Percentiles rank a stretch among this genome's conserved stretches.
Evolutionary conservation across 2,797 vertebrate genomes (phyloP).

Genomic region (Platyrinchus mystaceus): DNA sequence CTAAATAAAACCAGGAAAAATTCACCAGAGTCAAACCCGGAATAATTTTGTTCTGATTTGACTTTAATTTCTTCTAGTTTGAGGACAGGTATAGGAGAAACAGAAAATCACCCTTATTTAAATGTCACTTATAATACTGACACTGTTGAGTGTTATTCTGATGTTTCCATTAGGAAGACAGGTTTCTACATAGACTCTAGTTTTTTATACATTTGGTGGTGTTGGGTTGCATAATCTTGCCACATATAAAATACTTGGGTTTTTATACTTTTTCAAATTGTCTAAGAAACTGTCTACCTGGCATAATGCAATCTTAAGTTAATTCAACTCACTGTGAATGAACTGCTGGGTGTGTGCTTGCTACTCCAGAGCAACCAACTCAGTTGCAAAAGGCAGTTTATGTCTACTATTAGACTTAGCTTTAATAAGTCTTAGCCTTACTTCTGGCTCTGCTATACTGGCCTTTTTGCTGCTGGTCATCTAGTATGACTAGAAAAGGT

Average conservation of each 20-base stretch:
- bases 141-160: neutral
- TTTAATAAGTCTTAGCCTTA: neutral
- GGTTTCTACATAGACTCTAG: neutral
- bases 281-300: neutral
- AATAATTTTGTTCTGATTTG: neutral
- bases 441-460: neutral
- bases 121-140: neutral
- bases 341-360: neutral
- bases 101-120: neutral
- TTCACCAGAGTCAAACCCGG: neutral
- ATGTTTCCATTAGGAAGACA: neutral
- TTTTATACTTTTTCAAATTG: neutral
- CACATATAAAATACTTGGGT: neutral
- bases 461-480: neutral
- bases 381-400: neutral
- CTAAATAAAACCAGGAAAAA: neutral
- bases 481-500: neutral
- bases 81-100: neutral
- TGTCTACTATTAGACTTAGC: neutral
- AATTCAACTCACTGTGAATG: neutral
- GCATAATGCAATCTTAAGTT: neutral
- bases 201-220: neutral
- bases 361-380: neutral
- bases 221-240: neutral
- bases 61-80: neutral